Base-by-base conservation (phyloP, 1,140 invertebrate species). In the Drosophila guanche region DNA sequence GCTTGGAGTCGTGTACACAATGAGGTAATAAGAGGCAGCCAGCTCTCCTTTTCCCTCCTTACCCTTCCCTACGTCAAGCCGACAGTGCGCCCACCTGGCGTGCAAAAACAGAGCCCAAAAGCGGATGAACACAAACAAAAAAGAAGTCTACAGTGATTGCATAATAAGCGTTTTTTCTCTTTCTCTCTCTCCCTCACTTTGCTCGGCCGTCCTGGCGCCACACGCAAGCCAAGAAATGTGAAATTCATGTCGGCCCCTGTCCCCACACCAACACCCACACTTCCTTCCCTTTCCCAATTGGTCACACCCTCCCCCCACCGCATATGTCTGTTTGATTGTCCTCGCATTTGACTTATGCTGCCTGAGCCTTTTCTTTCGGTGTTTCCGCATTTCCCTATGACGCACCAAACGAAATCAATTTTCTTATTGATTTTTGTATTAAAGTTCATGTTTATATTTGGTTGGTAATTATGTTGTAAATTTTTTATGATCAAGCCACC, bases 1-100 rank as follows among this genome's bases (percentile, higher is more conserved):
- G 85, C 89, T 69, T 89, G 89, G 89, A 90, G 85, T 63, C 89
- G 89, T 88, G 89, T 90, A 74, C 89, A 90, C 85, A 90, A 90
- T 90, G 89, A 90, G 89, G 89, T 90, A 90, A 90, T 90, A 72
- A 75, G 41, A 65, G 66, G 47, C 46, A 60, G 33, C 1, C 33
- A 62, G 41, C 16, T 7, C 16, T 25, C 57, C 20, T 22, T 8
- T 22, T 7, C n/a, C 42, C n/a, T n/a, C 27, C 5, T 20, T 20
- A 20, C 27, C 43, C 20, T 5, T 27, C 20, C 37, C 27, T 20
- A 25, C 37, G 16, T 37, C 23, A 62, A 40, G 40, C 8, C 27
- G 40, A 52, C 43, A 52, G 27, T 55, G 56, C 51, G 67, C 52
- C 79, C 79, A 84, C 75, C 79, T 78, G 77, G 68, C 77, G 77